Conservation (phyloP, 1,140 invertebrate genomes). For the Orussus abietinus region DNA sequence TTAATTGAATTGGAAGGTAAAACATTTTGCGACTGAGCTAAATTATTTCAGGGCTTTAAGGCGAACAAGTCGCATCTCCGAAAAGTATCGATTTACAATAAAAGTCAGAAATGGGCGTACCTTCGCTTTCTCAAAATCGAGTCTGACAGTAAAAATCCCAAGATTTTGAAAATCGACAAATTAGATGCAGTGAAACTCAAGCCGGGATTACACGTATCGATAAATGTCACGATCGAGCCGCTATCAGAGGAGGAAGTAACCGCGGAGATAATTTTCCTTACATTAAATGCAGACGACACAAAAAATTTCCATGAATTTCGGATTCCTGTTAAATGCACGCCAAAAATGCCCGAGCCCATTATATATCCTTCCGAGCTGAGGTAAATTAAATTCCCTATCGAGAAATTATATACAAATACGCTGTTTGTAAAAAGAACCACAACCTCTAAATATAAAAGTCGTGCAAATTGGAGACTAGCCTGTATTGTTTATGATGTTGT, state of each 20-base stretch:
- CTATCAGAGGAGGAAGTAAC: background rate
- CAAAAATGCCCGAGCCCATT: no score
- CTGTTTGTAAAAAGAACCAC: no score
- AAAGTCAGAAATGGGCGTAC: background rate
- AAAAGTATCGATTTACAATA: constrained; percentile 1
- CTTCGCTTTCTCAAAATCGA: constrained; percentile 4
- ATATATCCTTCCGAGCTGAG: no score
- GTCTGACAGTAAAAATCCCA: background rate
- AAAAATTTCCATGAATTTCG: background rate
- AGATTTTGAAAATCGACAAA: constrained; percentile 8
- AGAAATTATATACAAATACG: no score
- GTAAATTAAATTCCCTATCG: no score
- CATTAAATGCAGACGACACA: background rate
- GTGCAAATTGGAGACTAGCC: no score
- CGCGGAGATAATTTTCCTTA: background rate
- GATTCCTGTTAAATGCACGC: background rate
- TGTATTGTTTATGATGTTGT: no score
- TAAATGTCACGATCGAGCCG: background rate
- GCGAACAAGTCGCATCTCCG: background rate
- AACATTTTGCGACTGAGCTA: background rate
- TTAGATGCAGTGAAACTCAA: constrained; percentile 3
- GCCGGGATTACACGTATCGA: constrained; percentile 1
- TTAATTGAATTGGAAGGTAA: no score
- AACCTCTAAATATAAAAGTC: no score
- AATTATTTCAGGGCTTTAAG: constrained; percentile 3